These are phyloP conservation scores for Leptinotarsa juncta DNA, from an alignment of 2,888 invertebrate species.

Conservation along the genomic window DNA sequence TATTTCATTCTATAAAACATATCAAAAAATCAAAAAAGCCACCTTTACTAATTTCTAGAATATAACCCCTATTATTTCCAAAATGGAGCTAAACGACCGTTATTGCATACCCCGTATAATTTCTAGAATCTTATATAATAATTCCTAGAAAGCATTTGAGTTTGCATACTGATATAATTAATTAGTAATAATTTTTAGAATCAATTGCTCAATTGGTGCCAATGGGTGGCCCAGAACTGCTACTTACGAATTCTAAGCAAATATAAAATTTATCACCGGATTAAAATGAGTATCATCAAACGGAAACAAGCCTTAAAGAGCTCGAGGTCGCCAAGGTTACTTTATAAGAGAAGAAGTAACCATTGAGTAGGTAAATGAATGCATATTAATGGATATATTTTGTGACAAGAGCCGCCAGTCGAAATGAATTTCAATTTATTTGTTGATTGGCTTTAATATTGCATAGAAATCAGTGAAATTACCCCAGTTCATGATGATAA, in stretches of 20 bases:
- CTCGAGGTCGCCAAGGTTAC: slow-evolving; percentile 16
- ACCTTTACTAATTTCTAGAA: no score
- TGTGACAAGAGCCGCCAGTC: background rate
- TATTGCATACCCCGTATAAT: no score
- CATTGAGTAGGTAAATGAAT: background rate
- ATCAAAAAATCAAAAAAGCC: no score
- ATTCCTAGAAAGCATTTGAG: background rate
- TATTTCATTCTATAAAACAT: no score
- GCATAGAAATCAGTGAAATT: no score
- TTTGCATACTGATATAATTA: slow-evolving; percentile 2
- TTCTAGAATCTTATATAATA: background rate
- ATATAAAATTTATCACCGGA: slow-evolving; percentile 2
- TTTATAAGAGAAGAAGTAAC: background rate
- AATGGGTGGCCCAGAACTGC: slow-evolving; percentile 17
- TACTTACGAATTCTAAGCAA: background rate
- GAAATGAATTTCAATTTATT: background rate
- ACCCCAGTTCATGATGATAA: no score
- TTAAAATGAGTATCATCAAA: slow-evolving; percentile 9
- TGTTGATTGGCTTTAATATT: background rate
- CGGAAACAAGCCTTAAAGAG: slow-evolving; percentile 5
- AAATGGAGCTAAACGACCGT: no score
- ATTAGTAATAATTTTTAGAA: background rate
- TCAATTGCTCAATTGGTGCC: slow-evolving; percentile 13
- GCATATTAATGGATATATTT: background rate
- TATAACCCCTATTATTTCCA: no score